Evolutionary conservation across 2,888 invertebrate genomes (phyloP).

Genomic region (Diarsia rubi): DNA sequence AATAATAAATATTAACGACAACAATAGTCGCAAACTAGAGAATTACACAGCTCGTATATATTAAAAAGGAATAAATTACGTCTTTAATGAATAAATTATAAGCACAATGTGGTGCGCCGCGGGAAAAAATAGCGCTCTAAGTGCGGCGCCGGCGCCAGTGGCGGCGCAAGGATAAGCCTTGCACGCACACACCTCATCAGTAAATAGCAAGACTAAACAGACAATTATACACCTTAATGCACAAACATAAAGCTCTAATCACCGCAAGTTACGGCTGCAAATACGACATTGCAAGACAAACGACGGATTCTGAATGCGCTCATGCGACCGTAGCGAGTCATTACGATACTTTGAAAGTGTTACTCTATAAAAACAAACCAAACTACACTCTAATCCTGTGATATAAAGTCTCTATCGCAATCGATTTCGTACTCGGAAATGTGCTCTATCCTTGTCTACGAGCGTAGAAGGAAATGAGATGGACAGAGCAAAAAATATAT

Average conservation of each 20-base stretch:
- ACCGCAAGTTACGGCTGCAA: slow-evolving; percentile 41
- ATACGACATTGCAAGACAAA: slow-evolving; percentile 77
- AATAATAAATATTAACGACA: slow-evolving; percentile 77
- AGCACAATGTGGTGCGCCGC: slow-evolving; percentile 81
- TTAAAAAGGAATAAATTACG: slow-evolving; percentile 85
- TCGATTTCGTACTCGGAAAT: slow-evolving; percentile 68
- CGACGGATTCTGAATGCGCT: slow-evolving; percentile 84
- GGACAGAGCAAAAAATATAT: slow-evolving; percentile 80
- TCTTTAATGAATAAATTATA: slow-evolving; percentile 89
- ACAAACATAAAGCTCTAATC: slow-evolving; percentile 68
- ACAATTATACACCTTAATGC: slow-evolving; percentile 71
- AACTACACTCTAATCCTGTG: slow-evolving; percentile 80
- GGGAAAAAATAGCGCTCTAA: slow-evolving; percentile 88
- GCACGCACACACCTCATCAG: slow-evolving; percentile 79
- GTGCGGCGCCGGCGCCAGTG: slow-evolving; percentile 89
- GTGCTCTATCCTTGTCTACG: slow-evolving; percentile 76
- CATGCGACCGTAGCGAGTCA: slow-evolving; percentile 90
- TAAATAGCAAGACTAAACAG: slow-evolving; percentile 68
- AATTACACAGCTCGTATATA: slow-evolving; percentile 78
- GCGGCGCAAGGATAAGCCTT: slow-evolving; percentile 84
- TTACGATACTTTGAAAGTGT: slow-evolving; percentile 87
- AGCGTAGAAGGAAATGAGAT: slow-evolving; percentile 75
- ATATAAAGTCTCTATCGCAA: slow-evolving; percentile 79
- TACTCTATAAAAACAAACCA: slow-evolving; percentile 78
- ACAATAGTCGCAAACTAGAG: slow-evolving; percentile 84